Evolutionary conservation across 2,888 invertebrate species (phyloP).

Genomic region (Coelopa pilipes): DNA sequence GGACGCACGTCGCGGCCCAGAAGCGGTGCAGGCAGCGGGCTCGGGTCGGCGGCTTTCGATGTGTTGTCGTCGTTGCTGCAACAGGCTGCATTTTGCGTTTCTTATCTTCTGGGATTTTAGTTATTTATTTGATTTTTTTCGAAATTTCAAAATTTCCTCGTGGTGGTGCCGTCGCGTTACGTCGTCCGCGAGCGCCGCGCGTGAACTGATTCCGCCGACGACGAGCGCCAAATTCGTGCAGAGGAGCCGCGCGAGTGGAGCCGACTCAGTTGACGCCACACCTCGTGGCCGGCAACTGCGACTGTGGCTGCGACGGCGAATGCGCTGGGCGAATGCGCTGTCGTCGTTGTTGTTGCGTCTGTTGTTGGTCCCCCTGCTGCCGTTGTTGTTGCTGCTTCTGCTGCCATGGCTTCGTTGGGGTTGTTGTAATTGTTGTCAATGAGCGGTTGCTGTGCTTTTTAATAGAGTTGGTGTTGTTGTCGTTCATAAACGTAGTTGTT

Average conservation of each 20-base stretch:
- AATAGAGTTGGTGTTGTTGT: too few relatives aligned
- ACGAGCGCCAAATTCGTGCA: background rate
- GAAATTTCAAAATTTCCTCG: background rate
- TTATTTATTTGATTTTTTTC: background rate
- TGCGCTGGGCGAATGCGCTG: background rate
- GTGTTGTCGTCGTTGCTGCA: too few relatives aligned
- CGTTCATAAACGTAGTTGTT: too few relatives aligned
- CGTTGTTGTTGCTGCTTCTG: too few relatives aligned
- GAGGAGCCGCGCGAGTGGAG: background rate
- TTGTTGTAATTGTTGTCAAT: too few relatives aligned
- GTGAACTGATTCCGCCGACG: conserved; percentile 25
- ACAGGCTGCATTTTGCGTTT: background rate
- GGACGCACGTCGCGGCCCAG: background rate
- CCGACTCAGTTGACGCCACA: background rate
- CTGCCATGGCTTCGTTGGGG: too few relatives aligned
- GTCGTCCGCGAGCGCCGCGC: background rate
- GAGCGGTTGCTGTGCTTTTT: too few relatives aligned
- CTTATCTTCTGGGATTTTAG: background rate
- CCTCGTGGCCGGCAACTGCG: background rate
- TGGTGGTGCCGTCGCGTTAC: conserved; percentile 9
- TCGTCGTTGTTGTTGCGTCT: background rate
- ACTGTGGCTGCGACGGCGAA: background rate
- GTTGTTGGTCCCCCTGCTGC: too few relatives aligned
- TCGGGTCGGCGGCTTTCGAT: too few relatives aligned
- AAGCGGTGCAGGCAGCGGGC: too few relatives aligned